Base-by-base conservation (phyloP, 2,113 vertebrate genomes). In the Connochaetes taurinus region DNA sequence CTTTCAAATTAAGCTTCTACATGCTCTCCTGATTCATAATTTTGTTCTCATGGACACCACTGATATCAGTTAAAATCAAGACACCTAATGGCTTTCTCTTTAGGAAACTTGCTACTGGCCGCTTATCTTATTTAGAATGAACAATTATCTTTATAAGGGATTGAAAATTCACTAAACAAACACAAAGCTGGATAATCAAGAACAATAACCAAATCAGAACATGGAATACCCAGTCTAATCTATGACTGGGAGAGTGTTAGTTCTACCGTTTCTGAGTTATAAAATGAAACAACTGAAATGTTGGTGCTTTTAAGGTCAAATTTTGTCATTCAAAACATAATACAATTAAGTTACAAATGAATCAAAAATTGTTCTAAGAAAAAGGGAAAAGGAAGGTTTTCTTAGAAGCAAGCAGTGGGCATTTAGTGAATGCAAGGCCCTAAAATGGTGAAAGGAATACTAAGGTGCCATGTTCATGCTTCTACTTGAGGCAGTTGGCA, bases 1-100 rank as follows among this genome's bases (percentile, higher is more conserved):
- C 92, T 98, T 98, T 98, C 89, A 98, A 98, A 98, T 98, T 98
- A 98, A 98, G 96, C 93, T 98, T 98, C 96, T 98, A 97, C 97
- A 97, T 15, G 90, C 43, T 98, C 97, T 97, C 88, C 43, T 97
- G 95, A 95, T 98, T 98, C 88, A 96, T 95, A 98, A 98, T 98
- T 98, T 98, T 96, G 89, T 97, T 97, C 96, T 98, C 94, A 95
- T 96, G 91, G 98, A 98, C 74, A 98, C 67, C n/a, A 53, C 89
- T 91, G 89, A 86, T 53, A 47, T 88, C 93, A 94, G 87, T 87
- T 98, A 47, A 95, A 98, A 85, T 97, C 95, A 97, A 98, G 94
- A 88, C 92, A 84, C 55, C 76, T 97, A 90, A 91, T 87, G 13
- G 58, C 27, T 95, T 91, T 93, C 78, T 94, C 52, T 97, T 96